Conservation (phyloP, 2,113 vertebrate species). For the Chloropsis hardwickii region DNA sequence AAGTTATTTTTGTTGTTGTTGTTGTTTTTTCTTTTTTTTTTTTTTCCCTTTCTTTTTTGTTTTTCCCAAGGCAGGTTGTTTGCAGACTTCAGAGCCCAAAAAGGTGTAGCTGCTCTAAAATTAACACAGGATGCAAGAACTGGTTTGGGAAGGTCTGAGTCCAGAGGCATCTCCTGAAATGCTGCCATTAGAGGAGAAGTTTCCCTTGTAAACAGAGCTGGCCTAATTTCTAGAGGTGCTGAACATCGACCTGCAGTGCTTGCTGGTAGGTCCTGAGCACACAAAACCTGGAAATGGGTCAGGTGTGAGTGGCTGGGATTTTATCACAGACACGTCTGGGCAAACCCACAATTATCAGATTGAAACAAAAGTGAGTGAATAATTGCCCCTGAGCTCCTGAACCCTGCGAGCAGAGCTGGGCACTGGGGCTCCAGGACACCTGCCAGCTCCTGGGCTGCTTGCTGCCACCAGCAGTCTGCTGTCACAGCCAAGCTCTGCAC, state of each 20-base stretch:
- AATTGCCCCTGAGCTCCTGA: background rate
- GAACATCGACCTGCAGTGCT: background rate
- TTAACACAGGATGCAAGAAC: conserved; percentile 44
- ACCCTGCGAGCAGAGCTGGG: background rate
- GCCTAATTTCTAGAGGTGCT: conserved; percentile 33
- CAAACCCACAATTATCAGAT: background rate
- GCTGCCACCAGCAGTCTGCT: background rate
- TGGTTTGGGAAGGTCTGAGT: conserved; percentile 48
- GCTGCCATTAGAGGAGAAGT: background rate
- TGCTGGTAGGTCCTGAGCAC: background rate
- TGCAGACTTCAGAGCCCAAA: conserved; percentile 40
- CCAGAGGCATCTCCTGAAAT: conserved; percentile 38
- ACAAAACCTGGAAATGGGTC: background rate
- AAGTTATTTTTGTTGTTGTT: background rate
- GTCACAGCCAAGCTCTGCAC: background rate
- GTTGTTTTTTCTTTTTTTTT: background rate
- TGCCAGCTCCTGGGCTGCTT: background rate
- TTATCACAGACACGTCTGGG: background rate
- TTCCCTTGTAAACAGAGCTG: conserved; percentile 28
- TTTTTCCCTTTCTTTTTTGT: background rate
- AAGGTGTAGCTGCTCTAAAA: conserved; percentile 50
- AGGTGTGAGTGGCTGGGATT: background rate
- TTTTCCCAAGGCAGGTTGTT: background rate
- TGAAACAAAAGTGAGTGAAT: background rate
- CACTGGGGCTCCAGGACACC: background rate